Evolutionary conservation across 1,140 invertebrate species (phyloP).

Genomic region (Sycobia sp.): DNA sequence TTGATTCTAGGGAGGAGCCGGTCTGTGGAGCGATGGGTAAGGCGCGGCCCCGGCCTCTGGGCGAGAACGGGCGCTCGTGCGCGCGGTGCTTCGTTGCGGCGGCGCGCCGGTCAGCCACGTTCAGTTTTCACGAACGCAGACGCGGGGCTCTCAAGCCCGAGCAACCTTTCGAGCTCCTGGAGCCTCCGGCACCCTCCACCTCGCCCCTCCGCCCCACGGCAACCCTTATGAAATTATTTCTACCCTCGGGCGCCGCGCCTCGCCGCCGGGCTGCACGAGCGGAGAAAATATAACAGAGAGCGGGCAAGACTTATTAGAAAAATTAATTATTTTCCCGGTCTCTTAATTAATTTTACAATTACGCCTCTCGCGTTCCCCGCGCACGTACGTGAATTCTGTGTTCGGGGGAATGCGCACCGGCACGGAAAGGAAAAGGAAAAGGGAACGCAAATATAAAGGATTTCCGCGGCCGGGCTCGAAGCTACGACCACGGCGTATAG

Average conservation of each 20-base stretch:
- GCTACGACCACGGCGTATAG: not conserved
- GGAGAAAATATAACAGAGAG: constrained; percentile 36
- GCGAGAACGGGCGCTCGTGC: not conserved
- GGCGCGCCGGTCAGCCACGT: constrained; percentile 31
- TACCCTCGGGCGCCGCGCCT: constrained; percentile 42
- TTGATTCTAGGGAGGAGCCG: constrained; percentile 1
- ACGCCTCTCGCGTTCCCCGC: constrained; percentile 38
- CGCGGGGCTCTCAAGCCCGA: constrained; percentile 56
- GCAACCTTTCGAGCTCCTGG: constrained; percentile 20
- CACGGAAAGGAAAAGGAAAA: not conserved
- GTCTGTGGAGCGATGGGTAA: not conserved
- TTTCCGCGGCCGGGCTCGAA: constrained; percentile 4
- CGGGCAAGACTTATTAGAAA: constrained; percentile 59
- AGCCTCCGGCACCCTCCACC: not conserved
- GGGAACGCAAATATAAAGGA: constrained; percentile 18
- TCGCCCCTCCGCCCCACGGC: constrained; percentile 10
- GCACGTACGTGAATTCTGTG: not conserved
- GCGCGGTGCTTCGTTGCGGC: constrained; percentile 26
- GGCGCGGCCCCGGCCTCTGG: not conserved
- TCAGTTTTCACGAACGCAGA: constrained; percentile 57
- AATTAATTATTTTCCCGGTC: constrained; percentile 61
- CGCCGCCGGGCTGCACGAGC: constrained; percentile 10
- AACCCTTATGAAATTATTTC: constrained; percentile 60
- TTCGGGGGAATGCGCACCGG: not conserved
- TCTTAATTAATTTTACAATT: constrained; percentile 63